Evolutionary conservation across 2,888 invertebrate genomes (phyloP).

Genomic region (Actias luna): DNA sequence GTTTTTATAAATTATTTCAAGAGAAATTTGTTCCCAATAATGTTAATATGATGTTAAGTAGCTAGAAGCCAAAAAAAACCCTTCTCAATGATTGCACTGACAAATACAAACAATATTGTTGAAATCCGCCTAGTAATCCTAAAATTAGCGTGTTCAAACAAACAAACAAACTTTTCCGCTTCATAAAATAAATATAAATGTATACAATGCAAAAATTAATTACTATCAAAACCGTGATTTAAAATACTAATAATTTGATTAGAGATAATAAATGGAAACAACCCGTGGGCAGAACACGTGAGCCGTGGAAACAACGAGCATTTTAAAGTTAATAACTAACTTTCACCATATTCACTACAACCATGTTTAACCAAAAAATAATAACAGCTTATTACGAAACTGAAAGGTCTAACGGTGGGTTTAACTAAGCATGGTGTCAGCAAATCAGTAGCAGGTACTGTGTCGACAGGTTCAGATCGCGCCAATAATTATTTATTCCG

Average conservation of each 20-base stretch:
- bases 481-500: constrained; percentile 80
- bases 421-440: neutral
- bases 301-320: neutral
- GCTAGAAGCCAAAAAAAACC: too few relatives aligned
- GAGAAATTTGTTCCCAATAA: too few relatives aligned
- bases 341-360: neutral
- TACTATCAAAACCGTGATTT: neutral
- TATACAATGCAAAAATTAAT: too few relatives aligned
- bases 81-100: too few relatives aligned
- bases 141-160: neutral
- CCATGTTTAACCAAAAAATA: neutral
- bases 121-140: too few relatives aligned
- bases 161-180: too few relatives aligned
- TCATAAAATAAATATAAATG: too few relatives aligned
- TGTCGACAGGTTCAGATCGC: constrained; percentile 63
- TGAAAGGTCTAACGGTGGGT: neutral
- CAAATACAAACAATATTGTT: too few relatives aligned
- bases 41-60: too few relatives aligned
- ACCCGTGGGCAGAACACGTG: neutral
- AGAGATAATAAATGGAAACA: neutral
- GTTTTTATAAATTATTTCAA: too few relatives aligned
- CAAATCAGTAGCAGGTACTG: neutral
- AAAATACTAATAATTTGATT: neutral
- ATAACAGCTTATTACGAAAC: neutral
- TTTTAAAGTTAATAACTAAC: neutral